These are phyloP conservation scores for fruit fly (Drosophila melanogaster) DNA, from an alignment of 1,140 invertebrate species.

Conservation along the genomic window DNA sequence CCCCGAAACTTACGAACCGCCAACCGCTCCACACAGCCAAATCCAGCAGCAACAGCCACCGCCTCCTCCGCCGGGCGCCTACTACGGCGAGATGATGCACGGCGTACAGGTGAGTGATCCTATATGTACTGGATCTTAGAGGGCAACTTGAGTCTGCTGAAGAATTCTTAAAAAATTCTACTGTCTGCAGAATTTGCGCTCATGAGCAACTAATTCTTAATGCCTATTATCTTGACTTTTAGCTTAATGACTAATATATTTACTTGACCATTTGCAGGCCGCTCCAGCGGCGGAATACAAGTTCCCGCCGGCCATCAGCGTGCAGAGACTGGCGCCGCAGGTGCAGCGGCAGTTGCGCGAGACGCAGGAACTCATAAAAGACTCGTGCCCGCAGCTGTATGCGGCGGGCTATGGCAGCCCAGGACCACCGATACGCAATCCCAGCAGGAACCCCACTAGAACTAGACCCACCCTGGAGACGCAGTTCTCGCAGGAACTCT, in stretches of 20 bases:
- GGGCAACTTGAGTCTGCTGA: too few species aligned
- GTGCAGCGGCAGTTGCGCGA: conserved; percentile 83
- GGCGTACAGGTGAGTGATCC: conserved; percentile 64
- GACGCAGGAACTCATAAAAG: conserved; percentile 85
- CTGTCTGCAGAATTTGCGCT: too few species aligned
- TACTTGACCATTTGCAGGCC: conserved; percentile 27
- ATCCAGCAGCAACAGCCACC: conserved; percentile 58
- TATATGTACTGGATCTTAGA: too few species aligned
- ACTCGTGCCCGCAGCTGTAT: conserved; percentile 84
- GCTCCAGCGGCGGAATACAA: conserved; percentile 77
- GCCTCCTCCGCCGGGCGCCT: conserved; percentile 65
- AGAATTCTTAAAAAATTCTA: too few species aligned
- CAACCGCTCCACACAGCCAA: conserved; percentile 81
- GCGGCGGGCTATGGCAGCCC: conserved; percentile 83
- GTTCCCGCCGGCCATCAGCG: conserved; percentile 84
- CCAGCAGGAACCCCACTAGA: conserved; percentile 81
- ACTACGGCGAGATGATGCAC: conserved; percentile 82
- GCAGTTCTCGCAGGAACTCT: conserved; percentile 84
- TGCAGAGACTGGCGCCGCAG: conserved; percentile 82
- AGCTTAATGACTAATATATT: too few species aligned
- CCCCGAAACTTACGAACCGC: conserved; percentile 70
- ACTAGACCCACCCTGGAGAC: conserved; percentile 85
- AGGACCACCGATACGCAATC: conserved; percentile 83
- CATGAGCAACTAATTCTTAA: too few species aligned
- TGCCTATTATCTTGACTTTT: too few species aligned